Conservation (phyloP, 2,797 vertebrate species). For the Macropus fuliginosus region DNA sequence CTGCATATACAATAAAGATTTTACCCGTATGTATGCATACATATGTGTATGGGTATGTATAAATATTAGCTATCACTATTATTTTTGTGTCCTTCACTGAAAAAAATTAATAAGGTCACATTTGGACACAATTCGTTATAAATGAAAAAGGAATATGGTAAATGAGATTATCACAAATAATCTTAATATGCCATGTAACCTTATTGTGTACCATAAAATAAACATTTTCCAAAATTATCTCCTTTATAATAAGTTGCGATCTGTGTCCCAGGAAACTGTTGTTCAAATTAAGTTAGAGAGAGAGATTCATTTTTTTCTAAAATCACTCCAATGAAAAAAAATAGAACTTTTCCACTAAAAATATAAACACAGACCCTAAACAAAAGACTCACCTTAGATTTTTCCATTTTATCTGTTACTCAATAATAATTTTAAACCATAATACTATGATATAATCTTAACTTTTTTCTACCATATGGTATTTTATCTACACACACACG, state of each 20-base stretch:
- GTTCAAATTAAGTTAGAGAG: background rate
- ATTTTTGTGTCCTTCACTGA: background rate
- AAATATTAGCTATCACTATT: background rate
- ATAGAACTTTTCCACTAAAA: background rate
- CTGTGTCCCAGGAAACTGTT: background rate
- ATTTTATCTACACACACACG: background rate
- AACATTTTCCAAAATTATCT: background rate
- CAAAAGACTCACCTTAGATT: background rate
- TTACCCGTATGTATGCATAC: too few species aligned
- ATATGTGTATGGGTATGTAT: background rate
- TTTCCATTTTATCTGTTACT: background rate
- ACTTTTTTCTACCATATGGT: background rate
- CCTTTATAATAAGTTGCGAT: background rate
- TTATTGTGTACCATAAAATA: background rate
- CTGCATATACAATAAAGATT: too few species aligned
- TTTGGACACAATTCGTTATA: too few species aligned
- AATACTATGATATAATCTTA: background rate
- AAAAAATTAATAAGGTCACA: too few species aligned
- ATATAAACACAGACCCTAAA: background rate
- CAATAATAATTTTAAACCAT: background rate
- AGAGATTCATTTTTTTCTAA: background rate
- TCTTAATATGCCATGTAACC: background rate
- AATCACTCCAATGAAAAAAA: background rate
- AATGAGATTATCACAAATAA: background rate
- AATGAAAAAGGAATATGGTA: background rate